A percentile compares a stretch with the other conserved stretches of the same genome.
phyloP scores from a whole-genome alignment of 2,113 vertebrate species.

The Pungitius pungitius region DNA sequence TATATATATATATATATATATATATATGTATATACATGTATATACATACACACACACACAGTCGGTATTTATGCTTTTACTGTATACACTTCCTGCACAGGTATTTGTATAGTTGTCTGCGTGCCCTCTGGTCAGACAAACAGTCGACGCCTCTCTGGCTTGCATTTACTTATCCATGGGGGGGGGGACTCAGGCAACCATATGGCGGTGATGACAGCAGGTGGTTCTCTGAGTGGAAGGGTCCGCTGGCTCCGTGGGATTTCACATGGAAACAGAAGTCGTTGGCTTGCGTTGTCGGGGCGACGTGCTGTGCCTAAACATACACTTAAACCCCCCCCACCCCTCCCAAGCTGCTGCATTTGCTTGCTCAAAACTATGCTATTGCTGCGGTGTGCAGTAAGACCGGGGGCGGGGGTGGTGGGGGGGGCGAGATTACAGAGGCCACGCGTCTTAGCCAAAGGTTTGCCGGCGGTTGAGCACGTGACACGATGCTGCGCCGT shows the following conservation, averaged over 20 bases:
- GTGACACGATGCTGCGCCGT: neutral
- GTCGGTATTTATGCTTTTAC: neutral
- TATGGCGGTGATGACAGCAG: slow-evolving; percentile 62
- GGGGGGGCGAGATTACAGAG: slow-evolving; percentile 22
- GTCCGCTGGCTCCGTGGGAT: slow-evolving; percentile 61
- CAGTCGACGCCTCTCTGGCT: slow-evolving; percentile 33
- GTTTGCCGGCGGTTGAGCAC: neutral
- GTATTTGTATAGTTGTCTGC: slow-evolving; percentile 8
- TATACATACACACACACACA: neutral
- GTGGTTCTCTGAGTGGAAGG: slow-evolving; percentile 51
- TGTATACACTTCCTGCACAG: neutral
- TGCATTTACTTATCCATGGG: slow-evolving; percentile 47
- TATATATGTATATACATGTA: neutral
- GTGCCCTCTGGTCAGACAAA: slow-evolving; percentile 24
- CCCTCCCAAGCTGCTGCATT: slow-evolving; percentile 35
- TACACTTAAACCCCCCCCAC: slow-evolving; percentile 20
- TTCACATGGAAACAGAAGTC: slow-evolving; percentile 60
- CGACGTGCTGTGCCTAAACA: slow-evolving; percentile 32
- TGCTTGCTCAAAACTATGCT: slow-evolving; percentile 26
- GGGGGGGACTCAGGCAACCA: slow-evolving; percentile 43
- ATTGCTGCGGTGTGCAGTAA: slow-evolving; percentile 1
- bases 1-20: neutral
- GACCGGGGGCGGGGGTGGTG: too few species aligned
- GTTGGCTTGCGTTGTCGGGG: slow-evolving; percentile 52
- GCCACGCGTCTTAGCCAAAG: slow-evolving; percentile 1